Base-by-base conservation (phyloP, 2,888 invertebrate species). In the Tanytarsus gracilentus region DNA sequence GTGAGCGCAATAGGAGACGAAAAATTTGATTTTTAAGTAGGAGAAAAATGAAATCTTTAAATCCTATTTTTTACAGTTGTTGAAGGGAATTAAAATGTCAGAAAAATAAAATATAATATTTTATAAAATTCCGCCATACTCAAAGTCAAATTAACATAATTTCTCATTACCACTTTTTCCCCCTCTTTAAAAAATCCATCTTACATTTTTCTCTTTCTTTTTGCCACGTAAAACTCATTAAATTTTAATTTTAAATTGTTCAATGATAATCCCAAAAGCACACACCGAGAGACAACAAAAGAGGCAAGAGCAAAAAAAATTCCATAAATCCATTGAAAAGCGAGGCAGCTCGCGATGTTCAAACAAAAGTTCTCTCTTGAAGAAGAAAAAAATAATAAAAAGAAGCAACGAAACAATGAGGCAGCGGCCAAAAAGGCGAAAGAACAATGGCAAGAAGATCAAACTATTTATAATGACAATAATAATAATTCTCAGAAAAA, bases 391-490 rank as follows among this genome's bases (percentile, higher is more conserved):
- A 33, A 33, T 7, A 33, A 4, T 33, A 14, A 33, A 33, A 33
- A 44, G 40, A 44, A 44, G 40, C 23, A 44, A 44, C 44, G 23
- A 44, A 23, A 18, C 16, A 23, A 44, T 23, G 23, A 18, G 44
- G 9, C 8, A 44, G 44, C 6, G 16, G 21, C 8, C 6, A 16
- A 8, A 44, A 18, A 44, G 44, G n/a, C 9, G 8, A 44, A 44
- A 44, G 44, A 44, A 44, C 44, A 44, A 44, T 44, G 44, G 44
- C 44, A 44, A 18, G 18, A 18, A 44, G 44, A 44, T 44, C 44
- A 44, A 44, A 44, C 44, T 44, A 44, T 44, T 44, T 44, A 44
- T 44, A 44, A 44, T 44, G 44, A 44, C 44, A 44, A 44, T 44
- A 44, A 36, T 36, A 36, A 44, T 44, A 44, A 44, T 44, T 44